Percentiles rank a stretch among this genome's conserved stretches.
These are phyloP conservation scores for Trissolcus brochymenae DNA, from an alignment of 2,888 invertebrate genomes.

Conservation along the genomic window DNA sequence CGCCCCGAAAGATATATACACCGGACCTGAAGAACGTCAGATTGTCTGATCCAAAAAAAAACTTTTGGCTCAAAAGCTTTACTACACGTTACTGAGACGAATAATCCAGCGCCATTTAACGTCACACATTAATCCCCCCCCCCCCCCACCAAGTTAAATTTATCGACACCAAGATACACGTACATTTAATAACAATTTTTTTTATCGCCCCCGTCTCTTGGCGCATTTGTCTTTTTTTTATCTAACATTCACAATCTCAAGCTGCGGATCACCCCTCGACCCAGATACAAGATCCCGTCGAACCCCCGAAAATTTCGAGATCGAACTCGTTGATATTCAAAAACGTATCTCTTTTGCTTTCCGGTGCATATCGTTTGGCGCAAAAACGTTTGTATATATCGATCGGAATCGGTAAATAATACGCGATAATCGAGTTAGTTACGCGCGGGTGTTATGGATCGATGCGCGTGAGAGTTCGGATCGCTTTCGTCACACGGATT, in stretches of 20 bases:
- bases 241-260: slow-evolving; percentile 9
- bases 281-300: background rate
- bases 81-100: slow-evolving; percentile 27
- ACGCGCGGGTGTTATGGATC: slow-evolving; percentile 63
- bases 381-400: background rate
- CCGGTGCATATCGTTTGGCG: too few relatives aligned
- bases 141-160: slow-evolving; percentile 26
- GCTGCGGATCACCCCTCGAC: slow-evolving; percentile 14
- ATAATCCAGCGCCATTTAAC: slow-evolving; percentile 34
- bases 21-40: slow-evolving; percentile 6
- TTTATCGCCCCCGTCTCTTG: slow-evolving; percentile 5
- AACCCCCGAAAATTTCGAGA: background rate
- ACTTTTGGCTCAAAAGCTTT: slow-evolving; percentile 31
- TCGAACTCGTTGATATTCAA: slow-evolving; percentile 9
- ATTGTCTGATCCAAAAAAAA: slow-evolving; percentile 7
- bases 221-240: slow-evolving; percentile 20
- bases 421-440: slow-evolving; percentile 61
- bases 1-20: slow-evolving; percentile 30
- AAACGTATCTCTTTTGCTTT: background rate
- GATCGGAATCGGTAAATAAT: slow-evolving; percentile 52
- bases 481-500: slow-evolving; percentile 68
- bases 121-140: slow-evolving; percentile 27
- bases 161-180: slow-evolving; percentile 18
- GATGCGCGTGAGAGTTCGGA: slow-evolving; percentile 67
- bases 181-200: slow-evolving; percentile 3